Evolutionary conservation across 2,888 invertebrate genomes (phyloP).

Genomic region (Stenurella melanura): DNA sequence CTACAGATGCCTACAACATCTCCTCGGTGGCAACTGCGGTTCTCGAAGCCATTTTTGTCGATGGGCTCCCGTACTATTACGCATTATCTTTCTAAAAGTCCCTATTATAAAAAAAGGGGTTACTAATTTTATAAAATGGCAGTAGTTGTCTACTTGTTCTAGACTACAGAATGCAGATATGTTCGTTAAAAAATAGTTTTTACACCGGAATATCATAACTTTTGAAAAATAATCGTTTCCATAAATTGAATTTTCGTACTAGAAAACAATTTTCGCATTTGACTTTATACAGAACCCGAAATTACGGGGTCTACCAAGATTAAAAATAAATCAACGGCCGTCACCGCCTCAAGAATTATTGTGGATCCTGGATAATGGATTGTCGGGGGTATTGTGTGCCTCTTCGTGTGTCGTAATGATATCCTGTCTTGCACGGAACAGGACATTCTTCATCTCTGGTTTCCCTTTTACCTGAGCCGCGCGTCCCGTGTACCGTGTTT

Average conservation of each 20-base stretch:
- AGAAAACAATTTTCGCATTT: neutral
- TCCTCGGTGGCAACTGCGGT: too few relatives aligned
- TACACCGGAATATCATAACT: neutral
- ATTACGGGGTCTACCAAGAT: slow-evolving; percentile 10
- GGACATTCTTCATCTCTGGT: slow-evolving; percentile 30
- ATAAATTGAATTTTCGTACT: neutral
- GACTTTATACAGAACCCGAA: neutral
- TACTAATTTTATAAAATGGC: too few relatives aligned
- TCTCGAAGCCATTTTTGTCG: too few relatives aligned
- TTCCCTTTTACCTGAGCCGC: slow-evolving; percentile 5
- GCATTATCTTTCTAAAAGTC: too few relatives aligned
- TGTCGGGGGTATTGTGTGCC: slow-evolving; percentile 2
- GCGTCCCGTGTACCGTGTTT: slow-evolving; percentile 18
- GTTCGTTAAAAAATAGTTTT: neutral
- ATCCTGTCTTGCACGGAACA: slow-evolving; percentile 16
- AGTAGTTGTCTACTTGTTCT: too few relatives aligned
- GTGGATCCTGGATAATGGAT: slow-evolving; percentile 27
- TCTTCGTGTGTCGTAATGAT: slow-evolving; percentile 29
- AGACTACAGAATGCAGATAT: too few relatives aligned
- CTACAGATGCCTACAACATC: too few relatives aligned
- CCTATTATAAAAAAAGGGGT: too few relatives aligned
- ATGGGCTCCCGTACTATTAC: too few relatives aligned
- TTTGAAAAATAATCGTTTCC: neutral
- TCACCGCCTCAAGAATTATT: slow-evolving; percentile 30
- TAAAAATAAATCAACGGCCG: slow-evolving; percentile 31